Evolutionary conservation across 2,888 invertebrate species (phyloP), one percentile per base, ranked within the genome.

Genomic region (Cosmopolites sordidus): DNA sequence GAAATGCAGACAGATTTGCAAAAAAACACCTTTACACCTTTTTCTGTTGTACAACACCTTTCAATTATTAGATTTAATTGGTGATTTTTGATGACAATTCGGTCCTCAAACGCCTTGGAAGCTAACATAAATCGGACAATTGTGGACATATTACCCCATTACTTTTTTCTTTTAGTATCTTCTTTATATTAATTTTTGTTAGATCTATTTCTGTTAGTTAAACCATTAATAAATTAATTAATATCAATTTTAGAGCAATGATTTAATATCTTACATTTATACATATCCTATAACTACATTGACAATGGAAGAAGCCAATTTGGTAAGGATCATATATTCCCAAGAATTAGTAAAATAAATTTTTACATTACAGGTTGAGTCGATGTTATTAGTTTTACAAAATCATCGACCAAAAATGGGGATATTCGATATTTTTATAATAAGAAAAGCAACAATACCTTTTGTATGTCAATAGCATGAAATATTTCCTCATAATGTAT

Each of bases 271-370:
- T n/a, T 66, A 62, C 51, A 52, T 69, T 40, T 66, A 63, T 57
- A 66, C 63, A 59, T 69, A 64, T 58, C 67, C 67, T 16, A 65
- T 69, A 47, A 69, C 63, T 56, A 62, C 60, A 55, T 56, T 69
- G 18, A 61, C 58, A 39, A 57, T 58, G 14, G 67, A 69, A 51
- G 66, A 67, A 22, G 51, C 58, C 15, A 66, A 69, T 64, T 66
- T 43, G 38, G 59, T 51, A 14, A 51, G 22, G 3, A 22, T 22
- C 8, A 22, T 8, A 22, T 8, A 5, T 8, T 22, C 3, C 22
- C 8, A 8, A 3, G 8, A 22, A 5, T 22, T 22, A 22, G 8
- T 11, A 40, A 16, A 33, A 16, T 43, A 45, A 47, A 38, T 56
- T 51, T 56, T 38, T 51, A 45, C n/a, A n/a, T 62, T 42, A 33